A percentile compares a stretch with the other conserved stretches of the same genome.
These are phyloP conservation scores for Parus major DNA, from an alignment of 2,113 vertebrate species.

Conservation along the genomic window DNA sequence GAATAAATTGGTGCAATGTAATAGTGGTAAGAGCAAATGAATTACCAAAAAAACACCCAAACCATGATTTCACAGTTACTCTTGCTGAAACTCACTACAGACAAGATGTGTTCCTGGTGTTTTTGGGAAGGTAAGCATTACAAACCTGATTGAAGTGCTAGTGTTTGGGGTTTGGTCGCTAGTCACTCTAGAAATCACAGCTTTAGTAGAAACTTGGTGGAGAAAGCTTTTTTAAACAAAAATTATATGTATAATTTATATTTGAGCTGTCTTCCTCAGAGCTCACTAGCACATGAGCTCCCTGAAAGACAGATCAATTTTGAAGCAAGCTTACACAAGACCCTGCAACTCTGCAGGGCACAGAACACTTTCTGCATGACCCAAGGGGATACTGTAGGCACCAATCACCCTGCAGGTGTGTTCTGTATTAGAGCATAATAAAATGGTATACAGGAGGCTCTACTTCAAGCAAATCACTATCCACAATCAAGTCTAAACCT, in stretches of 20 bases:
- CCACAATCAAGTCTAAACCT: neutral
- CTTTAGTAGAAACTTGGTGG: neutral
- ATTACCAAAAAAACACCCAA: neutral
- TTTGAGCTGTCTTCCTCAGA: neutral
- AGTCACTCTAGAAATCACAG: neutral
- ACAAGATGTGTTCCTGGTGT: neutral
- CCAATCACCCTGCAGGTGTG: neutral
- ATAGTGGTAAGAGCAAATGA: neutral
- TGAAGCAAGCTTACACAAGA: neutral
- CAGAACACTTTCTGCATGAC: neutral
- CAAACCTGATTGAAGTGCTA: neutral
- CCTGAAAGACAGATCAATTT: neutral
- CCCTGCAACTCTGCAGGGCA: neutral
- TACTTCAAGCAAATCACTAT: neutral
- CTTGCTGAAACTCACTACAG: neutral
- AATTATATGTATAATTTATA: neutral
- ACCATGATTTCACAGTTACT: neutral
- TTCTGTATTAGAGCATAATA: neutral
- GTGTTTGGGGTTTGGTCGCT: neutral
- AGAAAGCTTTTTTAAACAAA: neutral
- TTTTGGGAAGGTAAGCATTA: neutral
- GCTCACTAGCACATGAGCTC: neutral
- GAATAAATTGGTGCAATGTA: neutral
- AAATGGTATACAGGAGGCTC: neutral
- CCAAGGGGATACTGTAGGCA: neutral